phyloP scores from a whole-genome alignment of 2,888 invertebrate species.

The Tetropium fuscum region DNA sequence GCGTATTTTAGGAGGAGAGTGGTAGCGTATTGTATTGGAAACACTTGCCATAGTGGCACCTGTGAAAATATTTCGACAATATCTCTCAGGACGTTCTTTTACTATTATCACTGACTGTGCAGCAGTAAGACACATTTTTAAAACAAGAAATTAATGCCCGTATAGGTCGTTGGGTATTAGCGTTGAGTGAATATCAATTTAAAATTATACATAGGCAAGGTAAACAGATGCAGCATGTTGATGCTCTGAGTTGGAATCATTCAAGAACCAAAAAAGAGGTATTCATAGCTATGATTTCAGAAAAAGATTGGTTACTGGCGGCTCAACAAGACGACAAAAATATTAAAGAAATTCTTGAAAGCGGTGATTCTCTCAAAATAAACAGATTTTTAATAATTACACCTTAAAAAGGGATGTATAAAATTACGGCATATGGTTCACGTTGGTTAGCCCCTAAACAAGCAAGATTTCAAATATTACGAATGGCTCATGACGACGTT shows the following conservation, averaged over 20 bases:
- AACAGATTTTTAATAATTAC: not conserved
- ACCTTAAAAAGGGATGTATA: not conserved
- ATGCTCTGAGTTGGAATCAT: slow-evolving; percentile 41
- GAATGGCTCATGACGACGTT: too few relatives aligned
- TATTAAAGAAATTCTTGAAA: not conserved
- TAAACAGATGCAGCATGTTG: slow-evolving; percentile 33
- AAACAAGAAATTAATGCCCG: slow-evolving; percentile 48
- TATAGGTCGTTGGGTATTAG: slow-evolving; percentile 46
- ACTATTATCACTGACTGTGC: slow-evolving; percentile 54
- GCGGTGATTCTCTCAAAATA: not conserved
- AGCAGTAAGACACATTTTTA: slow-evolving; percentile 40
- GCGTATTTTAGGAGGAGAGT: slow-evolving; percentile 55
- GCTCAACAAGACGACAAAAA: not conserved
- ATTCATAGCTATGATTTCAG: not conserved
- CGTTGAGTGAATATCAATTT: slow-evolving; percentile 28
- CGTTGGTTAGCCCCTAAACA: not conserved
- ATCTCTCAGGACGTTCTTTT: slow-evolving; percentile 48
- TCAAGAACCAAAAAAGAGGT: not conserved
- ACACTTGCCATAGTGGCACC: not conserved
- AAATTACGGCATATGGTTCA: not conserved
- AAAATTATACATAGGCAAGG: slow-evolving; percentile 30
- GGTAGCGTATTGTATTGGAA: slow-evolving; percentile 41
- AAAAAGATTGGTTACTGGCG: not conserved
- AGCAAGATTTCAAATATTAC: not conserved
- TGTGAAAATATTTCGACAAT: not conserved